Evolutionary conservation across 2,113 vertebrate species (phyloP).

Genomic region (Scytalopus superciliaris): DNA sequence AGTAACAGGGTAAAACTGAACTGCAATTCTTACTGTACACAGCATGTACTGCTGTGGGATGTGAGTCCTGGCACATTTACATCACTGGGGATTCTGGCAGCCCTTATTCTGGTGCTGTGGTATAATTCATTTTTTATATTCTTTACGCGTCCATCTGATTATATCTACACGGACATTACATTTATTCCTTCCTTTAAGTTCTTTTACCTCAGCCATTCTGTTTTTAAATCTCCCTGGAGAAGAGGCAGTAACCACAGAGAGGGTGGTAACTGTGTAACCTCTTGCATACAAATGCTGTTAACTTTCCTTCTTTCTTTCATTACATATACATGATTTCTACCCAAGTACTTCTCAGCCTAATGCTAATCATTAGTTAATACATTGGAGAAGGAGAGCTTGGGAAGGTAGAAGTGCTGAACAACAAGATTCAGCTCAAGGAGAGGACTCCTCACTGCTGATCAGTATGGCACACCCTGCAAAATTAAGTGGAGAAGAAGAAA

Average conservation of each 20-base stretch:
- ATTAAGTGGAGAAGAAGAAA: not conserved
- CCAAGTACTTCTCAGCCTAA: not conserved
- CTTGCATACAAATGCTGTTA: not conserved
- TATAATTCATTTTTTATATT: constrained; percentile 31
- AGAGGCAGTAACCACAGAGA: not conserved
- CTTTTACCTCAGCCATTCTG: not conserved
- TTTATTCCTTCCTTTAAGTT: not conserved
- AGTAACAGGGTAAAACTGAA: constrained; percentile 61
- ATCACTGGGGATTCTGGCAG: constrained; percentile 19
- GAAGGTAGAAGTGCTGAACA: not conserved
- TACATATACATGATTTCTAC: not conserved
- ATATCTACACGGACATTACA: not conserved
- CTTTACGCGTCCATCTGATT: not conserved
- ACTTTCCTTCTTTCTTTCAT: not conserved
- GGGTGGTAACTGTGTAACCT: not conserved
- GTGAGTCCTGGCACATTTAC: constrained; percentile 32
- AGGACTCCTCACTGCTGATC: not conserved
- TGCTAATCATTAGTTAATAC: not conserved
- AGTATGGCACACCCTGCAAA: not conserved
- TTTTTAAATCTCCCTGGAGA: not conserved
- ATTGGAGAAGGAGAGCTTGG: not conserved
- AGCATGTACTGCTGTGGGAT: constrained; percentile 27
- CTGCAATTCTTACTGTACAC: constrained; percentile 1
- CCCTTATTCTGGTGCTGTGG: constrained; percentile 37
- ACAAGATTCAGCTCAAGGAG: not conserved